These are phyloP conservation scores for Ptilorrhoa leucosticta DNA, from an alignment of 2,113 vertebrate species.

Conservation along the genomic window DNA sequence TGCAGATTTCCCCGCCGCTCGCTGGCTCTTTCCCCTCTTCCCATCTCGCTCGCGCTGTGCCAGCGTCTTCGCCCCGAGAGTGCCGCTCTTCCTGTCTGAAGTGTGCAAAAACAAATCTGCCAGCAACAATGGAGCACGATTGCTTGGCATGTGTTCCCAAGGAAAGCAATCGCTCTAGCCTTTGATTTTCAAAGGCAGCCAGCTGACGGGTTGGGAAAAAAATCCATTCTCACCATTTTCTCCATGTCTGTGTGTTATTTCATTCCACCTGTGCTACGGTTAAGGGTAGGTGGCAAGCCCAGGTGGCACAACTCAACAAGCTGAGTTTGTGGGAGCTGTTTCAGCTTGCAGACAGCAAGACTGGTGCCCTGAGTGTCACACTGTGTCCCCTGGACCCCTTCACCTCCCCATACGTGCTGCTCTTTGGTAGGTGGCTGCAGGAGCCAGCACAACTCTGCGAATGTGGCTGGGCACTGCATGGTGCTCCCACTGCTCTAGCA, in stretches of 20 bases:
- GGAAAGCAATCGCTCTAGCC: neutral
- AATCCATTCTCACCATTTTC: neutral
- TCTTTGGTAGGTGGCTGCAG: neutral
- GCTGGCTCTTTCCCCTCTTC: constrained; percentile 13
- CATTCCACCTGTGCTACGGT: neutral
- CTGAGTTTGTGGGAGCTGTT: neutral
- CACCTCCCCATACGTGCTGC: fast-evolving
- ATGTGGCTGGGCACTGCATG: neutral
- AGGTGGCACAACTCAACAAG: neutral
- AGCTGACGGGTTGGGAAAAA: neutral
- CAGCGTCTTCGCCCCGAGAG: neutral
- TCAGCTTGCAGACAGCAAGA: neutral
- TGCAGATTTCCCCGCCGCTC: neutral
- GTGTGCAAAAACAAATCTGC: constrained; percentile 21
- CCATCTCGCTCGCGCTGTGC: neutral
- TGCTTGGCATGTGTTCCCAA: neutral
- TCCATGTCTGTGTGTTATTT: neutral
- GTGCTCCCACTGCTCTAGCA: neutral
- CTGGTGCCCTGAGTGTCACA: neutral
- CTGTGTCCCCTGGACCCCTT: neutral
- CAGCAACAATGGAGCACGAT: neutral
- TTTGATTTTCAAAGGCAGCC: constrained; percentile 25
- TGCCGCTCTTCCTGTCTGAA: neutral
- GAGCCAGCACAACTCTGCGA: neutral
- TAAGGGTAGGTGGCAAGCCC: neutral